Evolutionary conservation across 2,888 invertebrate species (phyloP).

Genomic region (Volucella zonaria): DNA sequence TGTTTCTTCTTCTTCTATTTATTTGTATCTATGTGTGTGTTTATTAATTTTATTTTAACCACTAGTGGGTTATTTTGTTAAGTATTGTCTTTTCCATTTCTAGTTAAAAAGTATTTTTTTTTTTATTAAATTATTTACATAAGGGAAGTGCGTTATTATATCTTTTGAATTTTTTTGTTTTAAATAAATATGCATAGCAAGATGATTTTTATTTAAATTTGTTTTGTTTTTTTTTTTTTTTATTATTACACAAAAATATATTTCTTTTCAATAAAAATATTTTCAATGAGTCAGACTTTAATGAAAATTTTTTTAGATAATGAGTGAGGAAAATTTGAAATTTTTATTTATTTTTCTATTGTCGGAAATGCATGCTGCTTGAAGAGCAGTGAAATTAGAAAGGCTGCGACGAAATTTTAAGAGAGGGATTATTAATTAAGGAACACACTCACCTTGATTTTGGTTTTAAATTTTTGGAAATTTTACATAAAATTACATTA

Average conservation of each 20-base stretch:
- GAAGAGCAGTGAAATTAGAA: slow-evolving; percentile 8
- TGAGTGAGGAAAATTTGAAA: slow-evolving; percentile 30
- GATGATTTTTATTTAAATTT: slow-evolving; percentile 38
- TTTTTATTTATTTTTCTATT: no score
- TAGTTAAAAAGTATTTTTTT: slow-evolving; percentile 35
- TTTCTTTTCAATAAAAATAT: slow-evolving; percentile 18
- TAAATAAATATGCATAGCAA: slow-evolving; percentile 38
- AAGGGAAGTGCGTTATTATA: slow-evolving; percentile 9
- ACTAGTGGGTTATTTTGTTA: slow-evolving; percentile 49
- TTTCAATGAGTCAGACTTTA: slow-evolving; percentile 70
- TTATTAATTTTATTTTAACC: slow-evolving; percentile 23
- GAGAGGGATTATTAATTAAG: slow-evolving; percentile 42
- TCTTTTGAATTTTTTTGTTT: slow-evolving; percentile 16
- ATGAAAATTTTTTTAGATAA: slow-evolving; percentile 50
- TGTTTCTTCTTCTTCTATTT: slow-evolving; percentile 24
- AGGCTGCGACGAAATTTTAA: background rate
- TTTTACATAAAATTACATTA: slow-evolving; percentile 46
- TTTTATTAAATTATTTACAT: slow-evolving; percentile 57
- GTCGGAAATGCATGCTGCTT: slow-evolving; percentile 45
- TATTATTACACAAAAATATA: slow-evolving; percentile 13
- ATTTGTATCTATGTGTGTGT: slow-evolving; percentile 30
- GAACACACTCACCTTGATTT: slow-evolving; percentile 67
- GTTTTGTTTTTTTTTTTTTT: background rate
- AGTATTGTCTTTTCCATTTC: slow-evolving; percentile 72
- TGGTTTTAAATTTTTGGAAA: slow-evolving; percentile 1